Evolutionary conservation across 2,113 vertebrate species (phyloP).

Genomic region (Lagopus muta): DNA sequence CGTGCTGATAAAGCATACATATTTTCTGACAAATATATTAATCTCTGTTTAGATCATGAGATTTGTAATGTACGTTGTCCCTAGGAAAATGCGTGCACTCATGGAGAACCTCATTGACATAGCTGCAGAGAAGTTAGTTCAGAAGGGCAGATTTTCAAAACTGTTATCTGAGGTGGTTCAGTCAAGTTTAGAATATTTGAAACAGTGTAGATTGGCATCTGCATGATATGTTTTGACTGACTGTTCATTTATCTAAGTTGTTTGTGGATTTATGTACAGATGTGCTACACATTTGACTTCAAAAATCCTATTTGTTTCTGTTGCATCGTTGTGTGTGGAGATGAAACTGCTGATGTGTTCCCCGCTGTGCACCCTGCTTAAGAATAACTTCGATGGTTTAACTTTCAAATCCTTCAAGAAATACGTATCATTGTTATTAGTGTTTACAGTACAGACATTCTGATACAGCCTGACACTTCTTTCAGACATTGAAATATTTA

Average conservation of each 20-base stretch:
- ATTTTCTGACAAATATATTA: background rate
- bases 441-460: background rate
- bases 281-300: background rate
- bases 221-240: background rate
- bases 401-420: background rate
- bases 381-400: background rate
- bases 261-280: background rate
- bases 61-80: background rate
- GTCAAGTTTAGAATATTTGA: background rate
- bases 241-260: background rate
- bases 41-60: background rate
- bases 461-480: slow-evolving; percentile 6
- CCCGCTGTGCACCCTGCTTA: background rate
- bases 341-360: background rate
- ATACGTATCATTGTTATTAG: background rate
- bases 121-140: background rate
- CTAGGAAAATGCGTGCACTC: background rate
- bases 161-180: background rate
- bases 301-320: background rate
- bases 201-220: background rate
- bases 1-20: background rate
- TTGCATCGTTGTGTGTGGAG: background rate
- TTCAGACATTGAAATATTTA: slow-evolving; percentile 44
- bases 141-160: background rate
- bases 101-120: background rate